Evolutionary conservation across 2,797 vertebrate species (phyloP).

Genomic region (Lepus oiostolus): DNA sequence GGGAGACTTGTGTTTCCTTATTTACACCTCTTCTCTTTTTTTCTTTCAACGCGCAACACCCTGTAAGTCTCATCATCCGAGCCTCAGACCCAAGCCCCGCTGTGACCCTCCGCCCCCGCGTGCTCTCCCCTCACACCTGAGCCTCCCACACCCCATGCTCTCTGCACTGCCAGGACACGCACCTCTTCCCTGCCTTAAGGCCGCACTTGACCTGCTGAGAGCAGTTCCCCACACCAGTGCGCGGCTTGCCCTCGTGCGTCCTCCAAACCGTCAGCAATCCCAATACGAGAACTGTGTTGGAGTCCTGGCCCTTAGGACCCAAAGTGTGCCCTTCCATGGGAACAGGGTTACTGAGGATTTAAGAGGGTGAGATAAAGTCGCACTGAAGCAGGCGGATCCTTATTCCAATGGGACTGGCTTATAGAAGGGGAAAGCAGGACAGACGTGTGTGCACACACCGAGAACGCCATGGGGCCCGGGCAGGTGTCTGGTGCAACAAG

Average conservation of each 20-base stretch:
- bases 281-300: no score
- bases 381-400: neutral
- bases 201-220: neutral
- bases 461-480: accelerated
- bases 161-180: neutral
- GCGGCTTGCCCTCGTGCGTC: neutral
- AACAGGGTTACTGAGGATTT: neutral
- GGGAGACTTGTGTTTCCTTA: slow-evolving; percentile 17
- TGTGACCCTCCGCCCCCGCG: neutral
- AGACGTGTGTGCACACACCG: no score
- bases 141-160: neutral
- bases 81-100: neutral
- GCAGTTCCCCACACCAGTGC: neutral
- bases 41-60: neutral
- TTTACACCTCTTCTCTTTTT: neutral
- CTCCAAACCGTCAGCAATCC: no score
- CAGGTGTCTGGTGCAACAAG: no score
- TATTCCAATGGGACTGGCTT: neutral
- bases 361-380: neutral
- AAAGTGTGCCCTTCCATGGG: neutral
- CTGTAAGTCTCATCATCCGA: neutral
- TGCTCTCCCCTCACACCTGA: neutral
- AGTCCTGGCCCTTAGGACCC: neutral
- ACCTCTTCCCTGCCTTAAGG: neutral
- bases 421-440: neutral